Base-by-base conservation (phyloP, 2,888 invertebrate species). In the Andricus curvator region DNA sequence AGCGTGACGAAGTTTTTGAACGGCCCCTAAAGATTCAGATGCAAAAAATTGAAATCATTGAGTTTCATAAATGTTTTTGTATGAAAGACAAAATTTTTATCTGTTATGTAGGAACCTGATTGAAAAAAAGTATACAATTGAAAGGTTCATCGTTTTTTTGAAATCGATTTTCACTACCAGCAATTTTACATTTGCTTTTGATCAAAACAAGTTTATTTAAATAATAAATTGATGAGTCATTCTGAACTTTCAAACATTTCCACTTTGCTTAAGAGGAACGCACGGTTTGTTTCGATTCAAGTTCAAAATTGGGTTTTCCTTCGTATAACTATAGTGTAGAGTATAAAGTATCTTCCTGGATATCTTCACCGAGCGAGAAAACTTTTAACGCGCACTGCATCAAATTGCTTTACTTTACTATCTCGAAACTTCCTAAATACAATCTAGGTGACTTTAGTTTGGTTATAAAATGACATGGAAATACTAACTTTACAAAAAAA, bases 291-390 rank as follows among this genome's bases (percentile, higher is more conserved):
- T 83, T 80, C 81, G 66, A 79, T 83, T 80, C 80, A 79, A 81
- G 84, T 87, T 87, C 79, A 83, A 84, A 88, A 88, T 86, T 87
- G 87, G 86, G 84, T 88, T 87, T 85, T 83, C 83, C n/a, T 22
- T 41, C 4, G n/a, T 20, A 33, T 20, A 74, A 2, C 82, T 81
- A 62, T 37, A 70, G 60, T 60, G 33, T 48, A 62, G 81, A 68
- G 65, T 65, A 78, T 67, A 80, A 64, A 74, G 74, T 79, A 79
- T 78, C 68, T 62, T 74, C 67, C 56, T 77, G 13, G 65, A 56
- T 78, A 79, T 84, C 37, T 81, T 79, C 79, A 81, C 66, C 62
- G 56, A 80, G 78, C 77, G 68, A 79, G 79, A 67, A 85, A 89
- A 88, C 86, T 88, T 88, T 86, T 84, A 86, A 85, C 84, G 81